Evolutionary conservation across 2,888 invertebrate genomes (phyloP), one percentile per base, ranked within the genome.

Genomic region (Polydesmus complanatus): DNA sequence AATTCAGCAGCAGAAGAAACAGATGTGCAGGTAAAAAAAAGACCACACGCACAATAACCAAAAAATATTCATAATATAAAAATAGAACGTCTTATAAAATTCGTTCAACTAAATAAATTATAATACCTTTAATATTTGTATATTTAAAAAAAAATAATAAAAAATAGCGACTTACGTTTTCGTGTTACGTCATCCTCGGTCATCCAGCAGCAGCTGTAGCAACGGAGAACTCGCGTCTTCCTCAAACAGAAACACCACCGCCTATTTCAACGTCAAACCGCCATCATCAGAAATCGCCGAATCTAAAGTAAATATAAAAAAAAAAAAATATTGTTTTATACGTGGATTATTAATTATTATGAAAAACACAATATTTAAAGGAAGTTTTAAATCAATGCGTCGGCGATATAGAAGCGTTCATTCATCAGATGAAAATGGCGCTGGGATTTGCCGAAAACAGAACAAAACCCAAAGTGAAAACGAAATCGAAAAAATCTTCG

Each of bases 161-260:
- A n/a, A n/a, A n/a, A n/a, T n/a, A 60, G 60, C 60, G 21, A 60
- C 60, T 21, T 60, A 60, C 60, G 60, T 60, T n/a, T 60, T 60
- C 26, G 60, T 60, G n/a, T n/a, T 60, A 25, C 54, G 55, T 3
- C 55, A 37, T 14, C 5, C 58, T 3, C 47, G 49, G 25, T 27
- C 54, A 25, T 21, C 60, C 1, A 49, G 60, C 19, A 60, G 55
- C 55, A 60, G 55, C 56, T 23, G 25, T 8, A 25, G 26, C 27
- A 19, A 25, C 18, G 26, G 22, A 19, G 60, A 55, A 18, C 23
- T 26, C 21, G 25, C 27, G 49, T 60, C 54, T 21, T 48, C 27
- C 19, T 26, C 26, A 2, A 22, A 48, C 55, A 37, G 22, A 19
- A 27, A 37, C 18, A 37, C 27, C 21, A 49, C 27, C 27, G 47